Conservation (phyloP, 2,888 invertebrate genomes). For the Chouioia cunea region DNA sequence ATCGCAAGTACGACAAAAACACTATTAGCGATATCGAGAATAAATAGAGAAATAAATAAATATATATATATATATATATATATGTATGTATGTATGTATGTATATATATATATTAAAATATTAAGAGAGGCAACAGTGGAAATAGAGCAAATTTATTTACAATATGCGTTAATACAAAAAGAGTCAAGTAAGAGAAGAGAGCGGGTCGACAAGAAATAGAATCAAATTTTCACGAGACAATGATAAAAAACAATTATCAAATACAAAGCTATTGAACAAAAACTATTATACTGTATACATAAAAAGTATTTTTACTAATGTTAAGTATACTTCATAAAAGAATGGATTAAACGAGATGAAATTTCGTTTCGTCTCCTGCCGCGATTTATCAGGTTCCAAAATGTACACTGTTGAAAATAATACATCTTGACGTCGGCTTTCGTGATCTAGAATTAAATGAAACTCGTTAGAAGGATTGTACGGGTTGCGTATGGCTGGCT, state of each 20-base stretch:
- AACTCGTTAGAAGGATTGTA: no score
- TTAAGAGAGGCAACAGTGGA: constrained; percentile 19
- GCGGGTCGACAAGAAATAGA: constrained; percentile 22
- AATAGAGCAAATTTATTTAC: constrained; percentile 21
- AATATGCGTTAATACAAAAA: constrained; percentile 14
- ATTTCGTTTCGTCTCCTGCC: constrained; percentile 37
- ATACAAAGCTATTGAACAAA: constrained; percentile 18
- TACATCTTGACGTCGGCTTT: neutral
- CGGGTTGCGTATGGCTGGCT: no score
- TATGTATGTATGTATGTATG: neutral
- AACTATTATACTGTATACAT: constrained; percentile 19
- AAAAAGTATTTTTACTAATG: constrained; percentile 47
- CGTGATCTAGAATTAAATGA: no score
- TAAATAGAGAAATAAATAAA: constrained; percentile 18
- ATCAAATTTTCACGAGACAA: constrained; percentile 38
- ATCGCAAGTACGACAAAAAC: neutral
- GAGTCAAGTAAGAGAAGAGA: constrained; percentile 10
- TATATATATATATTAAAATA: constrained; percentile 13
- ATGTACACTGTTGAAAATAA: constrained; percentile 37
- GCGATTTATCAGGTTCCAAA: constrained; percentile 42
- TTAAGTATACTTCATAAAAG: constrained; percentile 34
- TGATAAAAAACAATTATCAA: neutral
- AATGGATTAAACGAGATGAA: constrained; percentile 32
- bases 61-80: neutral
- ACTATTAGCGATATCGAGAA: constrained; percentile 21